Evolutionary conservation across 2,797 vertebrate species (phyloP), one percentile per base, ranked within the genome.

Genomic region (Poeciliopsis presidionis): DNA sequence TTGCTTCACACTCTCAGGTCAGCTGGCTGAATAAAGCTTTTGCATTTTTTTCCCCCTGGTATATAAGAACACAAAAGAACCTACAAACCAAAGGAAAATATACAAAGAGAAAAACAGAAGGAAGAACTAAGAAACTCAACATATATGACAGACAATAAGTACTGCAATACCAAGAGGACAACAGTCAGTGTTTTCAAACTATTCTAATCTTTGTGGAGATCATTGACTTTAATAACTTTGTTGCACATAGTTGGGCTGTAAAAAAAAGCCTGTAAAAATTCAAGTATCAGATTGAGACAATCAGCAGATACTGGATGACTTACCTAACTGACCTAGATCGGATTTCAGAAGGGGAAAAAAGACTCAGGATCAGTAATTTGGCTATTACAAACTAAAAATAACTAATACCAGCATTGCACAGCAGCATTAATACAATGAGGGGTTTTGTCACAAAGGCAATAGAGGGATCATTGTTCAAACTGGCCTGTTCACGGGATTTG

Each of bases 361-460:
- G 46, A 70, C 46, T 46, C 67, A 46, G 43, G 25, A 46, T 28
- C 67, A 28, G 41, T 46, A 70, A n/a, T 12, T 25, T 43, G 22
- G 39, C 36, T 28, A 46, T 45, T 43, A 69, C 22, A 43, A 45
- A n/a, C 67, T 70, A 70, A 70, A 70, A 70, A 70, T 46, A 46
- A 16, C 43, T 70, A 70, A 46, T 70, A 46, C 25, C 63, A 33
- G 72, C 3, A 1, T 22, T 43, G 28, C 57, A 55, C 13, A 43
- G 36, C n/a, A 33, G n/a, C 43, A 61, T 12, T 39, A 39, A 43
- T 41, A 72, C 41, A 49, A 59, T 8, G 12, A 12, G 51, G 16
- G 13, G 41, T 67, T 22, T 36, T 6, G 12, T 30, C 46, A 57
- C 45, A 63, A 41, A 71, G 36, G 14, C 43, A 82, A 53, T 0